These are phyloP conservation scores for Thoracochromis brauschi DNA, from an alignment of 2,113 vertebrate genomes.

Conservation along the genomic window DNA sequence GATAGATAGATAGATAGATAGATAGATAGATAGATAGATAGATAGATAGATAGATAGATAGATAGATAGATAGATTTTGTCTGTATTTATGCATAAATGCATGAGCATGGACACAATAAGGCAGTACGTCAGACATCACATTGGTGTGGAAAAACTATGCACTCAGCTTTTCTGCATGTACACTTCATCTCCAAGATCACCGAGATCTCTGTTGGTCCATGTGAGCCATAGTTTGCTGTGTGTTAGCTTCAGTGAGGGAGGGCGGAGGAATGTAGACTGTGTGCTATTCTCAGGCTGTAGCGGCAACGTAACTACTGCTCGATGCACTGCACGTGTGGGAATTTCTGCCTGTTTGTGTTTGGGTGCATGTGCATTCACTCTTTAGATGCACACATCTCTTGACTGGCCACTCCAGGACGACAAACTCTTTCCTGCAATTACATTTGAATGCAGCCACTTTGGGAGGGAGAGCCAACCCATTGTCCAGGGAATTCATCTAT, in stretches of 20 bases:
- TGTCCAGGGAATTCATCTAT: conserved; percentile 41
- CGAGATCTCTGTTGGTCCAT: conserved; percentile 51
- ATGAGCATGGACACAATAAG: background rate
- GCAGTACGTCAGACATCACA: background rate
- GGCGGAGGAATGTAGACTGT: conserved; percentile 59
- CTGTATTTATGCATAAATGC: background rate
- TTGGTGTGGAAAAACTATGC: background rate
- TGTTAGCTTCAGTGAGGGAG: conserved; percentile 35
- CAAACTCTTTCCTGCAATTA: conserved; percentile 32
- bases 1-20: conserved; percentile 29
- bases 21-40: conserved; percentile 27
- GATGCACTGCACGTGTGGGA: background rate
- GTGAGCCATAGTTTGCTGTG: conserved; percentile 62
- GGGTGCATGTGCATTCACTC: background rate
- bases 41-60: conserved; percentile 28
- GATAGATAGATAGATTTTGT: conserved; percentile 12
- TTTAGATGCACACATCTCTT: conserved; percentile 35
- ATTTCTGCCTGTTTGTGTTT: background rate
- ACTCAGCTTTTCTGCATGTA: background rate
- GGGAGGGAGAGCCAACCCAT: conserved; percentile 16
- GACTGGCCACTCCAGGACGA: conserved; percentile 51
- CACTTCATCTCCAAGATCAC: conserved; percentile 45
- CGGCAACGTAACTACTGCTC: conserved; percentile 27
- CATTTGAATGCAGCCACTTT: conserved; percentile 50
- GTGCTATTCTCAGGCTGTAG: conserved; percentile 66